These are phyloP conservation scores for Plestiodon gilberti DNA, from an alignment of 2,113 vertebrate genomes.

Conservation along the genomic window DNA sequence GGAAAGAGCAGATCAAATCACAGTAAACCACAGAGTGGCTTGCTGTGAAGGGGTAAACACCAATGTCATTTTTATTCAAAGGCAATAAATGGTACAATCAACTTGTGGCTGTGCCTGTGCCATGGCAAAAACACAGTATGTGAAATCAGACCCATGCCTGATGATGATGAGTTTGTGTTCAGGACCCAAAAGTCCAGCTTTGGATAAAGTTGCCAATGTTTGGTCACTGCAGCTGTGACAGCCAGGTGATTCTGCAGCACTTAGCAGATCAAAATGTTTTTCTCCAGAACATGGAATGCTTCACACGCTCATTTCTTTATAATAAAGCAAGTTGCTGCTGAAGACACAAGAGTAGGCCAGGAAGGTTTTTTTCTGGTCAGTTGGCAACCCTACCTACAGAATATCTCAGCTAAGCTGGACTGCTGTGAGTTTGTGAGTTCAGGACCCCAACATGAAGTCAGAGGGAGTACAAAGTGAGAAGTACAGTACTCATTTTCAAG, in stretches of 20 bases:
- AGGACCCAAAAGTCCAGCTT: neutral
- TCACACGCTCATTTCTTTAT: neutral
- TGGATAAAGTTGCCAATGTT: neutral
- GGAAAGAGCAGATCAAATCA: too few species aligned
- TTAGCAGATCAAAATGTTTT: neutral
- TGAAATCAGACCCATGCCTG: neutral
- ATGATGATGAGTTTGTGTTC: constrained; percentile 12
- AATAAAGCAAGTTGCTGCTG: neutral
- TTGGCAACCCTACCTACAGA: neutral
- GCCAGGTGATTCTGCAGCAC: neutral
- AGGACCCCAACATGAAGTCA: neutral
- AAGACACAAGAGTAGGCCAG: neutral
- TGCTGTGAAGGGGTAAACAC: too few species aligned
- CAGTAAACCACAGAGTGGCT: too few species aligned
- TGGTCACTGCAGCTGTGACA: neutral
- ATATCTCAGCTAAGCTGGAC: neutral
- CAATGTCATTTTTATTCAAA: neutral
- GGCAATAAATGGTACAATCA: too few species aligned
- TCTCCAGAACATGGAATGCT: neutral
- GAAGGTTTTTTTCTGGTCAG: neutral
- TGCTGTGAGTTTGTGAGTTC: neutral
- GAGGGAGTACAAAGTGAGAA: neutral
- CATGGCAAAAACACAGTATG: neutral
- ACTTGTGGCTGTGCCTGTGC: neutral
- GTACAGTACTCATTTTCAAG: neutral